Evolutionary conservation across 1,140 invertebrate species (phyloP).

Genomic region (Tribolium madens): DNA sequence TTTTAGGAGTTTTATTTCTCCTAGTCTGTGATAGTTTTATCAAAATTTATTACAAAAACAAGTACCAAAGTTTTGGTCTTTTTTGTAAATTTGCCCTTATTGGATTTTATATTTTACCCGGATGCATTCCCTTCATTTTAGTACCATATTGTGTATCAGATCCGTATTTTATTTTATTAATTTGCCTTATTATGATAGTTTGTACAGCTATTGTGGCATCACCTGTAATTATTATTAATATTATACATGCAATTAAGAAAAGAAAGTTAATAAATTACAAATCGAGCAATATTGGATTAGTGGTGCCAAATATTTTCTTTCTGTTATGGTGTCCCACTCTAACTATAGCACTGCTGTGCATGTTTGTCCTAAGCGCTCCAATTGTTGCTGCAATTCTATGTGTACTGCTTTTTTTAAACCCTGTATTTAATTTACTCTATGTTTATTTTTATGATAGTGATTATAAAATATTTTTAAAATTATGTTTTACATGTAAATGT

Average conservation of each 20-base stretch:
- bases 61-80: background rate
- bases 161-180: background rate
- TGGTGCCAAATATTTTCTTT: constrained; percentile 14
- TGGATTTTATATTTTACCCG: background rate
- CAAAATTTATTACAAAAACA: constrained; percentile 10
- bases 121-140: too few relatives aligned
- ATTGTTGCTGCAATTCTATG: background rate
- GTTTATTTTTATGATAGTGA: constrained; percentile 1
- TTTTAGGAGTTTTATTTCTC: too few relatives aligned
- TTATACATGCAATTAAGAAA: constrained; percentile 33
- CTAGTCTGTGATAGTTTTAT: constrained; percentile 1
- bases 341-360: background rate
- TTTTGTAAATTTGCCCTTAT: background rate
- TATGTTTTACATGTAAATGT: constrained; percentile 16
- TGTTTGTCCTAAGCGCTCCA: background rate
- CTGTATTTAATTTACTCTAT: background rate
- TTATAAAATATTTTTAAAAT: background rate
- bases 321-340: constrained; percentile 1
- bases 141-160: too few relatives aligned
- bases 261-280: background rate
- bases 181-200: background rate
- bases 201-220: background rate
- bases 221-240: constrained; percentile 40
- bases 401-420: background rate
- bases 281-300: background rate